Evolutionary conservation across 2,797 vertebrate species (phyloP), one percentile per base, ranked within the genome.

Genomic region (Spinibarbus caldwelli): DNA sequence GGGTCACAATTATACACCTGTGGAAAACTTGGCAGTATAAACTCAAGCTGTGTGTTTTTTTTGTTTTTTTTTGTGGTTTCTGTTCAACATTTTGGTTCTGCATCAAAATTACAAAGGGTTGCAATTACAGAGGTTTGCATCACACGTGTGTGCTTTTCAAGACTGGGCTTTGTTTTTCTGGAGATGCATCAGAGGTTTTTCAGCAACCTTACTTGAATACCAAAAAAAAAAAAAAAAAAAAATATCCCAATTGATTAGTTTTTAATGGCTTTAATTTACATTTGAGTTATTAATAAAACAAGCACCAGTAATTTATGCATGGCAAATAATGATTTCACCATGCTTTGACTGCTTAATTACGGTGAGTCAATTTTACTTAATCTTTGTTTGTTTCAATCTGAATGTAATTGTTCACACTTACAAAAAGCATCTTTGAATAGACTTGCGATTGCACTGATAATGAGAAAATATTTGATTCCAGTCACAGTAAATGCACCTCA

Each of bases 1-100:
- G 86, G 81, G 71, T 29, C 45, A 67, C 59, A 45, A 62, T 86
- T 77, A 78, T 34, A 73, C 68, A 87, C 72, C 77, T 85, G 62
- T 57, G 41, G 29, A 66, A 59, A 83, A 72, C 52, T 26, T 78
- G 41, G 66, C 67, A 54, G 64, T 19, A 49, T 66, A 11, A 75
- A 68, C 59, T 41, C 71, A 49, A 85, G 23, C 26, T 19, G 31
- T 78, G 19, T 67, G n/a, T n/a, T n/a, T n/a, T n/a, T n/a, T n/a
- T n/a, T n/a, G n/a, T n/a, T n/a, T 59, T 49, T 38, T 41, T 38
- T 78, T 76, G 54, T 83, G 41, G 67, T 83, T 80, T 71, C 49
- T 76, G 54, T 78, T 78, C 54, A 85, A 75, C 23, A 38, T 68
- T 62, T 45, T 71, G 76, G n/a, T 45, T 64, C 26, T 64, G 29